These are phyloP conservation scores for Blera fallax DNA, from an alignment of 2,888 invertebrate genomes.

Conservation along the genomic window DNA sequence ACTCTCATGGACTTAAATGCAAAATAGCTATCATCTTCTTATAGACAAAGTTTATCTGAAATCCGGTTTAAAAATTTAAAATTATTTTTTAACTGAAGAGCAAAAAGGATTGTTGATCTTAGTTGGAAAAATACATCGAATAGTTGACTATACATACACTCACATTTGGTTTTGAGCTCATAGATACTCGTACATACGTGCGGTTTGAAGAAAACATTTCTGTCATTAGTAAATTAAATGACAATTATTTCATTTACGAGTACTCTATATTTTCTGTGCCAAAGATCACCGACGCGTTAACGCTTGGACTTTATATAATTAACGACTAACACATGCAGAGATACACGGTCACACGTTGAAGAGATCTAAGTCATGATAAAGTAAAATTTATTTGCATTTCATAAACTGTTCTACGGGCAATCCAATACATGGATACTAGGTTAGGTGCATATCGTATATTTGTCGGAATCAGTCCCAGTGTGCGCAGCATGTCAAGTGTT, in stretches of 20 bases:
- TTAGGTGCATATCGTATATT: slow-evolving; percentile 45
- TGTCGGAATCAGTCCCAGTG: slow-evolving; percentile 27
- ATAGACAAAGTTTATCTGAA: slow-evolving; percentile 7
- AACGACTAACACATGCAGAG: slow-evolving; percentile 1
- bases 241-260: slow-evolving; percentile 38
- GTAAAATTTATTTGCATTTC: slow-evolving; percentile 36
- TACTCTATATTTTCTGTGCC: slow-evolving; percentile 42
- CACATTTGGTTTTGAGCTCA: neutral
- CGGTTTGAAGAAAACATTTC: neutral
- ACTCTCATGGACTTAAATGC: slow-evolving; percentile 2
- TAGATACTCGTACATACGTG: neutral
- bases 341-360: neutral
- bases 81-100: neutral
- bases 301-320: slow-evolving; percentile 17
- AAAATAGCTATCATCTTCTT: slow-evolving; percentile 13
- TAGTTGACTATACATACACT: neutral
- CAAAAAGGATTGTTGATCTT: neutral
- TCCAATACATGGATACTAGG: neutral
- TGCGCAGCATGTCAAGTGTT: slow-evolving; percentile 27
- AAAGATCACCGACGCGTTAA: slow-evolving; percentile 58
- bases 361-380: neutral
- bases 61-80: slow-evolving; percentile 23
- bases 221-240: slow-evolving; percentile 43
- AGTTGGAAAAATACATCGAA: neutral
- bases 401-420: slow-evolving; percentile 23